Evolutionary conservation across 2,797 vertebrate species (phyloP), one percentile per base, ranked within the genome.

Genomic region (Alectoris magna): DNA sequence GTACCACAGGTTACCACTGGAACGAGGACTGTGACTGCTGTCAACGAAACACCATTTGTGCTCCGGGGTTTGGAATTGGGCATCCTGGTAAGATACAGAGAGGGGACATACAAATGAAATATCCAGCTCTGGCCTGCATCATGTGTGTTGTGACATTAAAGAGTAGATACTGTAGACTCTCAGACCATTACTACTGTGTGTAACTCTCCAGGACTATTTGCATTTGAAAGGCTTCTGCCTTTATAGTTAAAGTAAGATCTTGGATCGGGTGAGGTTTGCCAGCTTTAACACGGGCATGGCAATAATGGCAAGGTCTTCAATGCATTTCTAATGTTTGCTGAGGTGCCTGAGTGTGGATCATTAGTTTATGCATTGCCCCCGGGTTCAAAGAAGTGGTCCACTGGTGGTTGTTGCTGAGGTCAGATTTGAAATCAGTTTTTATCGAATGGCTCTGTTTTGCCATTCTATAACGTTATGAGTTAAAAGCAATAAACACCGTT

Each of bases 1-100:
- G 99, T 86, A 97, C 46, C 0, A 10, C 97, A 1, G 98, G 98
- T 43, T 98, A 98, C 95, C 98, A 99, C 88, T 99, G 99, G 92
- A 98, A 94, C 36, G 97, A 98, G 84, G 99, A 99, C 97, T 99
- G 98, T 3, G 98, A 98, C 95, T 99, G 95, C 97, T 99, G 99
- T 49, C 98, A 98, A 91, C 92, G 93, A 68, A 98, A 99, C 70
- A 92, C 95, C 44, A 90, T 93, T 80, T 99, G 99, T 75, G 67
- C 70, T 3, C 95, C 98, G 0, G 99, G 99, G 38, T 96, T 96
- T 0, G 99, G 98, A 77, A 98, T 98, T 3, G 91, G 94, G 88
- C 90, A 92, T 64, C 98, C 98, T 59, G 96, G 98, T 98, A 96
- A 94, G 96, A 84, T 4, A 59, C 60, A 31, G 64, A 66, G 24